Evolutionary conservation across 2,888 invertebrate species (phyloP).

Genomic region (Melieria omissa): DNA sequence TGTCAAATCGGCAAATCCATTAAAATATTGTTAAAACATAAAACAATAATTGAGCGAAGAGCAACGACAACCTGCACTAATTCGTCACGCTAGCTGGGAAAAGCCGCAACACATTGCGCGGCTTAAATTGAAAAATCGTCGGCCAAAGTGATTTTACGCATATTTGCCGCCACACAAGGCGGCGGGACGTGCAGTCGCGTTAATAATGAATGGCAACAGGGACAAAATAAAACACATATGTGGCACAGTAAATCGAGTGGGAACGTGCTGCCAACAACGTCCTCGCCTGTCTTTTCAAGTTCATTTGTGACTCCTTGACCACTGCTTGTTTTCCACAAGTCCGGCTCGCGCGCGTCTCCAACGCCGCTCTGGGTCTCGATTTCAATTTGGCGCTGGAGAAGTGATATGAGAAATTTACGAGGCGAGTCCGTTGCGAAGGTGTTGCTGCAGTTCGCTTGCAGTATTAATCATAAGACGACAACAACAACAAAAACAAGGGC

Average conservation of each 20-base stretch:
- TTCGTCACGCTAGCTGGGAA: slow-evolving; percentile 9
- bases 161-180: slow-evolving; percentile 13
- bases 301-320: not conserved
- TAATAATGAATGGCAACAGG: slow-evolving; percentile 20
- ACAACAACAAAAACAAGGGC: slow-evolving; percentile 15
- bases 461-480: slow-evolving; percentile 29
- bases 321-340: not conserved
- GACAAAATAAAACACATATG: not conserved
- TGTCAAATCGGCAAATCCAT: slow-evolving; percentile 15
- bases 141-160: slow-evolving; percentile 43
- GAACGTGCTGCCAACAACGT: not conserved
- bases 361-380: slow-evolving; percentile 33
- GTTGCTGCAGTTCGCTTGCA: slow-evolving; percentile 21
- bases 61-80: slow-evolving; percentile 4
- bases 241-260: not conserved
- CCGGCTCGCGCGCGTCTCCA: not conserved
- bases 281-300: not conserved
- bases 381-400: slow-evolving; percentile 31
- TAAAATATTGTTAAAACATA: not conserved
- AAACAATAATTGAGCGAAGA: not conserved
- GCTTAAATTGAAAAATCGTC: slow-evolving; percentile 43
- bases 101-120: not conserved
- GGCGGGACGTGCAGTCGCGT: slow-evolving; percentile 14
- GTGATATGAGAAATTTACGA: slow-evolving; percentile 32
- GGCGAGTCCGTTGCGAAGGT: slow-evolving; percentile 28